A percentile compares a stretch with the other conserved stretches of the same genome.
phyloP scores from a whole-genome alignment of 2,888 invertebrate species.

The Hirtodrosophila histrioides region DNA sequence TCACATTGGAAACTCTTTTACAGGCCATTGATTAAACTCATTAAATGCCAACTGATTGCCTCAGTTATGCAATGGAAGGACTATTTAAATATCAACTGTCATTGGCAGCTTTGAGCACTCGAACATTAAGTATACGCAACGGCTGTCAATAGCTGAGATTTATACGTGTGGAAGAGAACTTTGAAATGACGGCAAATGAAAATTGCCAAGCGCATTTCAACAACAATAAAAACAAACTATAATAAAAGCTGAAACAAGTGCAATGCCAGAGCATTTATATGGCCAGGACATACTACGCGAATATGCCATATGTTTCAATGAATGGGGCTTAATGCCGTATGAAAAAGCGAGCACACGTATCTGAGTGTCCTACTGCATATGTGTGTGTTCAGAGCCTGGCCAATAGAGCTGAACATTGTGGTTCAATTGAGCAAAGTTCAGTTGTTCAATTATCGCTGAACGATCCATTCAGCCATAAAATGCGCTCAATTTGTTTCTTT shows the following conservation, averaged over 20 bases:
- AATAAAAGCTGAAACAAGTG: slow-evolving; percentile 34
- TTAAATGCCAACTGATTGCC: slow-evolving; percentile 11
- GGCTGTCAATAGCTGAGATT: slow-evolving; percentile 48
- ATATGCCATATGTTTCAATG: slow-evolving; percentile 48
- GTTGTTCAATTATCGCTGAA: no score
- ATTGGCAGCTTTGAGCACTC: slow-evolving; percentile 33
- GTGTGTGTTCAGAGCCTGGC: no score
- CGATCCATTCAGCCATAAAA: no score
- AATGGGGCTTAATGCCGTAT: slow-evolving; percentile 52
- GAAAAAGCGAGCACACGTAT: slow-evolving; percentile 21
- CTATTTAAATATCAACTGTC: slow-evolving; percentile 33
- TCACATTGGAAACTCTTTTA: not conserved
- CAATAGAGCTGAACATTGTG: no score
- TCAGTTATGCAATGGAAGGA: not conserved
- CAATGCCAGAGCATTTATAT: slow-evolving; percentile 36
- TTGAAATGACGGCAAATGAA: slow-evolving; percentile 31
- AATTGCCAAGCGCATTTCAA: slow-evolving; percentile 36
- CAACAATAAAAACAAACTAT: slow-evolving; percentile 25
- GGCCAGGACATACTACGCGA: slow-evolving; percentile 38
- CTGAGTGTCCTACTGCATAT: slow-evolving; percentile 5
- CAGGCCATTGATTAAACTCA: not conserved
- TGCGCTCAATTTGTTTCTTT: no score
- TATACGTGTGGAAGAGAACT: slow-evolving; percentile 17
- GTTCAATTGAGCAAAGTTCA: no score
- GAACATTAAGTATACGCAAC: slow-evolving; percentile 56